A percentile compares a stretch with the other conserved stretches of the same genome.
These are phyloP conservation scores for Podiceps cristatus DNA, from an alignment of 2,113 vertebrate genomes.

Conservation along the genomic window DNA sequence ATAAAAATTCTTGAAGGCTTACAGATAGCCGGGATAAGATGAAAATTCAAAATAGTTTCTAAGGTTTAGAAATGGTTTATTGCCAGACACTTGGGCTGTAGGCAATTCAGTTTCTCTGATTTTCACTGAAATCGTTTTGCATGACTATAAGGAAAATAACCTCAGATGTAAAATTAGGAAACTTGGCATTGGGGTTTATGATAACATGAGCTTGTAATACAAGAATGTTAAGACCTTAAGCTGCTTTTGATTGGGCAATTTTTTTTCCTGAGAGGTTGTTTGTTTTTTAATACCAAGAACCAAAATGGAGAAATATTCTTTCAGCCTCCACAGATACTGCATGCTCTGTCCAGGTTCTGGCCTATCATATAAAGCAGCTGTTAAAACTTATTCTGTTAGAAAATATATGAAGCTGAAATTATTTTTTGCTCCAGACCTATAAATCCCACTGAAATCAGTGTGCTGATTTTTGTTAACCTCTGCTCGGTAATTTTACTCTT, in stretches of 20 bases:
- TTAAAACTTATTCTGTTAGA: neutral
- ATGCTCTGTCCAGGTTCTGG: neutral
- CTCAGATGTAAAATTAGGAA: constrained; percentile 10
- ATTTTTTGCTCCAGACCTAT: neutral
- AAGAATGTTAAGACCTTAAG: constrained; percentile 71
- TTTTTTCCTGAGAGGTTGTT: neutral
- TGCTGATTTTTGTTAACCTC: neutral
- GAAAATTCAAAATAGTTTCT: neutral
- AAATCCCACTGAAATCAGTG: neutral
- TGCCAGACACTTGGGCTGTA: neutral
- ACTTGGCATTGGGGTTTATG: constrained; percentile 40
- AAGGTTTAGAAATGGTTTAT: neutral
- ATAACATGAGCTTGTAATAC: constrained; percentile 56
- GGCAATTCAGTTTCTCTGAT: neutral
- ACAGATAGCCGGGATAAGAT: neutral
- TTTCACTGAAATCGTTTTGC: neutral
- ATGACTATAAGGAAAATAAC: neutral
- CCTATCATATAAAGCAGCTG: neutral
- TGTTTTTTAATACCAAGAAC: constrained; percentile 14
- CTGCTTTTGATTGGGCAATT: constrained; percentile 45
- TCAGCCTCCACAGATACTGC: neutral
- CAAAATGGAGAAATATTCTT: constrained; percentile 22
- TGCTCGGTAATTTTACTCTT: neutral
- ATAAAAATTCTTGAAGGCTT: neutral
- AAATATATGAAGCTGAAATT: neutral